Evolutionary conservation across 2,113 vertebrate species (phyloP), one percentile per base, ranked within the genome.

Genomic region (Etheostoma spectabile): DNA sequence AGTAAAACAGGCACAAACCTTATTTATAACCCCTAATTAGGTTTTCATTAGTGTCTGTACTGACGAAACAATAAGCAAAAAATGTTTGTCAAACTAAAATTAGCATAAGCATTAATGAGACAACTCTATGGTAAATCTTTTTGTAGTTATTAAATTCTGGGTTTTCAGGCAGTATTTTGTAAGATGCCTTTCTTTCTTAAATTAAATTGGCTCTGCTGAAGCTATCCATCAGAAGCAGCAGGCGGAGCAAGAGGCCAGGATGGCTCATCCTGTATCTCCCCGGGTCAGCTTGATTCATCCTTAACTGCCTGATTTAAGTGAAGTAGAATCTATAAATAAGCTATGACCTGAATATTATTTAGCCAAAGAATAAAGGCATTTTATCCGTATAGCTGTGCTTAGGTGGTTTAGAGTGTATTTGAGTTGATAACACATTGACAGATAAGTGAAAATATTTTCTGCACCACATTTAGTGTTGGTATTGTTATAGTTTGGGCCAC

Each of bases 191-290:
- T 73, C 33, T 59, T 64, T 72, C 21, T 27, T 74, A 11, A 13
- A 30, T 75, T 52, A 60, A 55, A 16, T 46, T 19, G 21, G 53
- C 65, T 64, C 22, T 53, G 24, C 38, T 42, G 38, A 42, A 42
- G 38, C 33, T 38, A 57, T 68, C 68, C 45, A 57, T 86, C 45
- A 75, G 75, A 87, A 84, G 80, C 56, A 74, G 56, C 60, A 80
- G 70, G 55, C 66, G 63, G 65, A 88, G 79, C 66, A 72, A 71
- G 55, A 88, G 86, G 75, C 62, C 87, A 80, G 4, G 48, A 59
- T 81, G 73, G 70, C 80, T 92, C 88, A 87, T 88, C 70, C 61
- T 77, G 62, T 55, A 49, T 76, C 55, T 86, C 88, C 81, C 63
- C 48, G 65, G 87, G 91, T 74, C 59, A 59, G 62, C 49, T 27